Conservation (phyloP, 2,888 invertebrate species). For the Lampropteryx suffumata region DNA sequence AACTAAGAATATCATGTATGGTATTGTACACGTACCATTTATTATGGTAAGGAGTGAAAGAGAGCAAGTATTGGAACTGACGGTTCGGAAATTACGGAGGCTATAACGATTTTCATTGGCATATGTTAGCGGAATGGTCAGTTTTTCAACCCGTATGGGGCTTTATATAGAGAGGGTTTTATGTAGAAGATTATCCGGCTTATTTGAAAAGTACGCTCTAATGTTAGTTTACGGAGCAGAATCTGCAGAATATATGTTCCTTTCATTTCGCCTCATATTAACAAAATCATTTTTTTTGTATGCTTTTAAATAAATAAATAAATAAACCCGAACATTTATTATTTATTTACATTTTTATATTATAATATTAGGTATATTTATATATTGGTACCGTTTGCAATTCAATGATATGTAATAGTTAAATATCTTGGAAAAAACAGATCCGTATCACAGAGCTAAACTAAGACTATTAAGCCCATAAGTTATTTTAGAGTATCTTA, state of each 20-base stretch:
- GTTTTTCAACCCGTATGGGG: slow-evolving; percentile 15
- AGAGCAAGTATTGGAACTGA: slow-evolving; percentile 33
- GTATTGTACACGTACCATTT: too few species aligned
- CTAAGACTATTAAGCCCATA: too few species aligned
- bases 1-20: too few species aligned
- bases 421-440: too few species aligned
- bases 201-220: slow-evolving; percentile 16
- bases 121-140: slow-evolving; percentile 35
- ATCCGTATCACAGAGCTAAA: too few species aligned
- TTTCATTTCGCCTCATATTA: slow-evolving; percentile 5
- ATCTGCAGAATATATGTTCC: background rate
- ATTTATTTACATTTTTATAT: too few species aligned
- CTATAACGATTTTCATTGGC: slow-evolving; percentile 46
- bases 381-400: too few species aligned
- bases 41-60: background rate
- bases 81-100: slow-evolving; percentile 49
- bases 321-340: too few species aligned
- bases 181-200: slow-evolving; percentile 16
- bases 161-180: slow-evolving; percentile 12
- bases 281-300: background rate
- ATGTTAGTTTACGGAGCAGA: slow-evolving; percentile 1
- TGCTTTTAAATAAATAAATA: too few species aligned
- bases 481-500: too few species aligned
- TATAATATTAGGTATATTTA: too few species aligned
- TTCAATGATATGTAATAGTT: too few species aligned